These are phyloP conservation scores for Glaucidium brasilianum DNA, from an alignment of 2,113 vertebrate genomes.

Conservation along the genomic window DNA sequence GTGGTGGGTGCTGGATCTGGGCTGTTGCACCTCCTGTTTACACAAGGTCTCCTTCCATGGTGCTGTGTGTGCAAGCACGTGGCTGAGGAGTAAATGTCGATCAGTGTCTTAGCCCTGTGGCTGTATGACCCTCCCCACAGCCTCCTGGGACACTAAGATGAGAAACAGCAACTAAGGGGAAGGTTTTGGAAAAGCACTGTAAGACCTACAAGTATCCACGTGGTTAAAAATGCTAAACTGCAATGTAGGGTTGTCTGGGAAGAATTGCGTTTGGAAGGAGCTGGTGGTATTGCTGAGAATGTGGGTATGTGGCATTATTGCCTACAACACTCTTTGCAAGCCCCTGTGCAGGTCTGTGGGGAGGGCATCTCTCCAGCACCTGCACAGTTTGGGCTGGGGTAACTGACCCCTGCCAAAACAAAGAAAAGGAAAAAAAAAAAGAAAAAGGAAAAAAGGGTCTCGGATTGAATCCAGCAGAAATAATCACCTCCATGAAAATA, in stretches of 20 bases:
- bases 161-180: neutral
- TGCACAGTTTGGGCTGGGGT: neutral
- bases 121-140: neutral
- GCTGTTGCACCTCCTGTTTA: neutral
- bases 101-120: fast-evolving
- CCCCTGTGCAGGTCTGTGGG: fast-evolving
- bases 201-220: neutral
- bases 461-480: neutral
- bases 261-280: neutral
- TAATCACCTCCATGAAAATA: neutral
- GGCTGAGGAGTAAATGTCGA: neutral
- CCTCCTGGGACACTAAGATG: no score
- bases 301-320: neutral
- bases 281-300: neutral
- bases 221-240: neutral
- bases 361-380: neutral
- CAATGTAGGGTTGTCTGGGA: neutral
- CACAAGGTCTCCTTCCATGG: neutral
- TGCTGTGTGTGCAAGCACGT: fast-evolving
- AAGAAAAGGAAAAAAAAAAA: neutral
- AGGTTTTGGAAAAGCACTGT: neutral
- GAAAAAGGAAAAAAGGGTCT: fast-evolving
- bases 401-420: neutral
- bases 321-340: neutral
- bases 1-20: neutral